Evolutionary conservation across 2,888 invertebrate genomes (phyloP), one percentile per base, ranked within the genome.

Genomic region (Ophion ventricosus): DNA sequence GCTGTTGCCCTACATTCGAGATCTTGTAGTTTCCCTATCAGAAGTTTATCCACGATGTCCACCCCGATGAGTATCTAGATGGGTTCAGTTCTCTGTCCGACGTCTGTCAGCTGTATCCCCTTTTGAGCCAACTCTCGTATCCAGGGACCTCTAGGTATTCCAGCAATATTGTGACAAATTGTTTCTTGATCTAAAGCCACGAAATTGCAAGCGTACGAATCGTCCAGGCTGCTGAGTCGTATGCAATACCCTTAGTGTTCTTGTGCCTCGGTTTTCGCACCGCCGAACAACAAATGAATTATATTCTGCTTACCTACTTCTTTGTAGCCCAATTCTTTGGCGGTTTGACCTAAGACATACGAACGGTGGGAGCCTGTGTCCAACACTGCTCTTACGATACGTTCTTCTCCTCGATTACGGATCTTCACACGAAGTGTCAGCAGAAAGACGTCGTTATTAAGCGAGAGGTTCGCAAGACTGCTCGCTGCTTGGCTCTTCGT

Each of bases 51-150:
- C 4, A 84, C 82, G n/a, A 88, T 70, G 83, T 89, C 90, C 1
- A 88, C 87, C 20, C 89, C 90, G 17, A 90, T 89, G 10, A 88
- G 74, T 29, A 90, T 54, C 25, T 86, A 82, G 20, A 90, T 86
- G 0, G 84, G 43, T 11, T 83, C 82, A 70, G 59, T 54, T 10
- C n/a, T 43, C 20, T 17, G 23, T 2, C 40, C 67, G 0, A 25
- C 11, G 14, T 76, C 82, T 1, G 76, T 69, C 7, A 86, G 35
- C 7, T 8, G 35, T 35, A 35, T 35, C 5, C 80, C 61, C 2
- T 81, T 74, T 11, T 40, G 43, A n/a, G 72, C 29, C 56, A 88
- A 78, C 80, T 87, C 85, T 8, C 66, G 66, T n/a, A 87, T 14
- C 87, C 87, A 85, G 4, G 74, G 56, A 7, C 82, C 82, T 40